These are phyloP conservation scores for Limanda limanda DNA, from an alignment of 2,113 vertebrate species.

Conservation along the genomic window DNA sequence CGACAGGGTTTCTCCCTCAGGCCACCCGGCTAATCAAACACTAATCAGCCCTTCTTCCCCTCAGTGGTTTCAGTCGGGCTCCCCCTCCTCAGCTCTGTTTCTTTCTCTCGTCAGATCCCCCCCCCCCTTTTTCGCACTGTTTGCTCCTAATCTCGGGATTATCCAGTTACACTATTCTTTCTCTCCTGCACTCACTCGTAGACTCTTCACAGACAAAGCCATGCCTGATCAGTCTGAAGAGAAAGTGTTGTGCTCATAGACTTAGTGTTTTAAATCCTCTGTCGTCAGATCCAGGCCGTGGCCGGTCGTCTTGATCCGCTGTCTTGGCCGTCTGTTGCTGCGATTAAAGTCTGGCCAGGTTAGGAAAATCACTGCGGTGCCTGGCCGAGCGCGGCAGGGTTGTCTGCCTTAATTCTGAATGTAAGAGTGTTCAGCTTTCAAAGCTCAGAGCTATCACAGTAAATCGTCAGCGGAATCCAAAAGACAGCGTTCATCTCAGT, in stretches of 20 bases:
- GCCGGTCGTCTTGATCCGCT: slow-evolving; percentile 42
- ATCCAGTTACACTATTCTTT: slow-evolving; percentile 35
- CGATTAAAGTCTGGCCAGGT: slow-evolving; percentile 55
- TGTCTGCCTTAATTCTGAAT: slow-evolving; percentile 29
- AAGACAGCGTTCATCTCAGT: neutral
- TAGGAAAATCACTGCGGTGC: slow-evolving; percentile 54
- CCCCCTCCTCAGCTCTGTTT: slow-evolving; percentile 1
- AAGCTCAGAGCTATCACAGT: slow-evolving; percentile 20
- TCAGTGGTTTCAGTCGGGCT: neutral
- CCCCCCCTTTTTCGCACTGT: slow-evolving; percentile 24
- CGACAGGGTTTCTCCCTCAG: slow-evolving; percentile 53
- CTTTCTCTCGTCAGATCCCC: slow-evolving; percentile 1
- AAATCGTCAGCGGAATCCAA: neutral
- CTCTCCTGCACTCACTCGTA: slow-evolving; percentile 25
- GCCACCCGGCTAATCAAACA: slow-evolving; percentile 68
- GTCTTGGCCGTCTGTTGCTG: slow-evolving; percentile 57
- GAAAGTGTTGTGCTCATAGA: slow-evolving; percentile 49
- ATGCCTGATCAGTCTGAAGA: slow-evolving; percentile 35
- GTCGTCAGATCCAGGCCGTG: slow-evolving; percentile 27
- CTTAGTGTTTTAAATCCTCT: slow-evolving; percentile 33
- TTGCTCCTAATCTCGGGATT: slow-evolving; percentile 36
- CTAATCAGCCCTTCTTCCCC: slow-evolving; percentile 56
- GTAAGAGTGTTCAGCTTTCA: slow-evolving; percentile 22
- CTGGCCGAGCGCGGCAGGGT: slow-evolving; percentile 13
- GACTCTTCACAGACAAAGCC: slow-evolving; percentile 22